Base-by-base conservation (phyloP, 2,113 vertebrate species). In the Psittacara wagleri region DNA sequence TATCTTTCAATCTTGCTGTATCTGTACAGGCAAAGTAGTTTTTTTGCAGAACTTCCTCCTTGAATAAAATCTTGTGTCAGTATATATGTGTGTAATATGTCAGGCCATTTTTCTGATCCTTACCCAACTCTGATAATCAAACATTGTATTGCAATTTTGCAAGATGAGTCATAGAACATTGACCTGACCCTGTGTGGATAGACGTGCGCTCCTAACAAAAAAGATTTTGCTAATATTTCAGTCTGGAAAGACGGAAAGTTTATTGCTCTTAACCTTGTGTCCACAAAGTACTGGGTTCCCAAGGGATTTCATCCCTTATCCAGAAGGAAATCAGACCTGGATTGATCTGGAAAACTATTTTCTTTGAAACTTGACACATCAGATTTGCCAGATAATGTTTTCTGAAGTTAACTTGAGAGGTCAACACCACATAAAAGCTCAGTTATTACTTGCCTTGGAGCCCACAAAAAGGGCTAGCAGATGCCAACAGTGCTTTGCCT, bases 131-230 rank as follows among this genome's bases (percentile, higher is more conserved):
- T 63, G 62, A 83, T 73, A 64, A 67, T 43, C 63, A 90, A 90
- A 89, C 73, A 82, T 13, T 83, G 17, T 43, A 86, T 95, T 95
- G 92, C 43, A 70, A 1, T 92, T 95, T 86, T 90, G 77, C 78
- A 52, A 83, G 52, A 77, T 76, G 46, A 75, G 29, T 77, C 67
- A 69, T n/a, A 62, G 57, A 86, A 25, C 31, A 35, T 28, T 33
- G 76, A 57, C 37, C 48, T 69, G 55, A 77, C 54, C 77, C 73
- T 87, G 17, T 37, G 44, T 63, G 81, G n/a, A 81, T 25, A 78
- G 48, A 69, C 0, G 0, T 27, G 14, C 33, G 8, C 69, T 88
- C 72, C 41, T 90, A 68, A 83, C n/a, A 84, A 83, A 91, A 88
- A 59, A 81, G 8, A 57, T 77, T 83, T 92, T 0, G 0, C 74